phyloP scores from a whole-genome alignment of 2,113 vertebrate genomes.

The Mungos mungo region DNA sequence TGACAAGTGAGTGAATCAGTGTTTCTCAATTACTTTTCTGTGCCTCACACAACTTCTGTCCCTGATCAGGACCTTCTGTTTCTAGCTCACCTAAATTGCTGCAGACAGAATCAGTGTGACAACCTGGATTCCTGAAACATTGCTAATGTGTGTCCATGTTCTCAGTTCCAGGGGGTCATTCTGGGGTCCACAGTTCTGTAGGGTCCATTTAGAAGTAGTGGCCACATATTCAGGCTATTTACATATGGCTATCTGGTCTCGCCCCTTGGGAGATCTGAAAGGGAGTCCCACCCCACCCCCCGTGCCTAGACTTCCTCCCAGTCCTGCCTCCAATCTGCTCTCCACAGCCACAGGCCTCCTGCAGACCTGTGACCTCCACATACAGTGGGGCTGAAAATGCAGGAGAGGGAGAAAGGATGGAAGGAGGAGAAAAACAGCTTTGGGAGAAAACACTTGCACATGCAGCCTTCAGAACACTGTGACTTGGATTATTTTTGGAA shows the following conservation, averaged over 20 bases:
- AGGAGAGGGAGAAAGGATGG: background rate
- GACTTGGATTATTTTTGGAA: conserved; percentile 84
- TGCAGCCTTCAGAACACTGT: conserved; percentile 76
- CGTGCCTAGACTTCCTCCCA: background rate
- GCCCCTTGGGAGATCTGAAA: background rate
- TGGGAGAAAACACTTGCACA: conserved; percentile 48
- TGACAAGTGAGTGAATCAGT: background rate
- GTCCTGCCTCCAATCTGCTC: background rate
- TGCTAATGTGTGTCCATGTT: background rate
- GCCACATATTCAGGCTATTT: background rate
- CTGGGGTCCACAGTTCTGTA: background rate
- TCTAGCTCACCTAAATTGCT: background rate
- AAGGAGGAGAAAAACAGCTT: conserved; percentile 36
- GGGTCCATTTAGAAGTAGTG: background rate
- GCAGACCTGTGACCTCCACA: background rate
- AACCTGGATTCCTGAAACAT: background rate
- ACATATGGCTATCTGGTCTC: background rate
- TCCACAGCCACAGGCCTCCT: background rate
- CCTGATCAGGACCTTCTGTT: background rate
- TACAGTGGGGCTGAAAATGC: background rate
- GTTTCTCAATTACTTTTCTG: background rate
- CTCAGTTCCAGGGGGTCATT: background rate
- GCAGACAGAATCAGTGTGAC: background rate
- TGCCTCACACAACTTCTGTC: background rate
- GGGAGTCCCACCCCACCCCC: background rate